Evolutionary conservation across 2,888 invertebrate species (phyloP), one percentile per base, ranked within the genome.

Genomic region (Cephus runcator): DNA sequence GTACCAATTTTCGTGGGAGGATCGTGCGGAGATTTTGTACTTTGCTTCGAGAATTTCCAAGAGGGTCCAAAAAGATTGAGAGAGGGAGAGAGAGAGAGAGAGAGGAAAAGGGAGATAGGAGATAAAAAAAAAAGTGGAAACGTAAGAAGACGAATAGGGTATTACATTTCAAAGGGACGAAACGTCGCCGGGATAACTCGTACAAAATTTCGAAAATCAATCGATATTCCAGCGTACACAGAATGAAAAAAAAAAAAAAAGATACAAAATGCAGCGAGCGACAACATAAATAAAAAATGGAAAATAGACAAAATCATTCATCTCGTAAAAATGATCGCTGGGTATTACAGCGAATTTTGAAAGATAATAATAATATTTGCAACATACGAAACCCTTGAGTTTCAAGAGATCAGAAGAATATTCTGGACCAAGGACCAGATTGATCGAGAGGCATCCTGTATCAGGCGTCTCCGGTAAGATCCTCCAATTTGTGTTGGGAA

Each of bases 401-500:
- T 6, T 40, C 15, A 15, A 15, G 40, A 40, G 40, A 15, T 40
- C 40, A 1, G 15, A 6, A 40, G 6, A 40, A 15, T 40, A 40
- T 40, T 40, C 40, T 40, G 15, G 40, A 40, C 40, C 40, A 40
- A 6, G 40, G 40, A 75, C 69, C 69, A 75, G 75, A 77, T 77
- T 77, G 77, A 77, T 74, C 74, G 69, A 77, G 69, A 75, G 35
- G 75, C 74, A 36, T 69, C 68, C 76, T 35, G 75, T 77, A 69
- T 73, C 77, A 75, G 73, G 33, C 74, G 34, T 77, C 74, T 75
- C 36, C 71, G 74, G 69, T 69, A 74, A 77, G 74, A 74, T 74
- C 69, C 77, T 73, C 74, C 77, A 77, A 77, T 77, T 77, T 77
- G 77, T 77, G 77, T 77, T 75, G 77, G 75, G 75, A 77, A 77